Conservation (phyloP, 1,140 invertebrate genomes). For the Campoletis sonorensis region DNA sequence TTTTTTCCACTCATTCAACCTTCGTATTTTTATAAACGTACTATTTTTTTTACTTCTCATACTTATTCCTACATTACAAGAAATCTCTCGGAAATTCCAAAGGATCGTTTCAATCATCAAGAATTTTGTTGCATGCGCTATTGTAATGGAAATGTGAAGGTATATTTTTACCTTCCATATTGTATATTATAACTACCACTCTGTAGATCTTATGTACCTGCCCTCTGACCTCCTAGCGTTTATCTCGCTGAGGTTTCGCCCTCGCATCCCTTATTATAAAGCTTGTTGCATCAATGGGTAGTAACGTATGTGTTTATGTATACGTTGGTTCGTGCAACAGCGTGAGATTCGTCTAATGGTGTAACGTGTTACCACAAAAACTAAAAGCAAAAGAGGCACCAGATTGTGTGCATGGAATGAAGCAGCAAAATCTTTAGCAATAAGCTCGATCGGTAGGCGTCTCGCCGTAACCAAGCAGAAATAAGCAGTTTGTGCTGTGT, state of each 20-base stretch:
- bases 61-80: constrained; percentile 6
- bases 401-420: constrained; percentile 8
- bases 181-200: constrained; percentile 34
- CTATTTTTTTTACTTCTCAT: constrained; percentile 1
- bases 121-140: constrained; percentile 38
- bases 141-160: neutral
- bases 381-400: constrained; percentile 11
- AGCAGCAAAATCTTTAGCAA: constrained; percentile 25
- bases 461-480: constrained; percentile 15
- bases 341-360: constrained; percentile 34
- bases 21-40: neutral
- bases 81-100: constrained; percentile 28
- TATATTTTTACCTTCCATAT: constrained; percentile 9
- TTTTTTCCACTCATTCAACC: neutral
- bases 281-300: neutral
- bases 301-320: neutral
- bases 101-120: constrained; percentile 41
- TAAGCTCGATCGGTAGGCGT: constrained; percentile 41
- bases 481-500: constrained; percentile 26
- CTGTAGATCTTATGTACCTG: constrained; percentile 32
- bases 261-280: neutral
- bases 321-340: neutral
- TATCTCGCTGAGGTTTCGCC: constrained; percentile 11
- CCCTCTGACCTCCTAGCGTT: constrained; percentile 31
- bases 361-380: constrained; percentile 33